phyloP scores from a whole-genome alignment of 2,888 invertebrate species.

The Emmelina monodactyla region DNA sequence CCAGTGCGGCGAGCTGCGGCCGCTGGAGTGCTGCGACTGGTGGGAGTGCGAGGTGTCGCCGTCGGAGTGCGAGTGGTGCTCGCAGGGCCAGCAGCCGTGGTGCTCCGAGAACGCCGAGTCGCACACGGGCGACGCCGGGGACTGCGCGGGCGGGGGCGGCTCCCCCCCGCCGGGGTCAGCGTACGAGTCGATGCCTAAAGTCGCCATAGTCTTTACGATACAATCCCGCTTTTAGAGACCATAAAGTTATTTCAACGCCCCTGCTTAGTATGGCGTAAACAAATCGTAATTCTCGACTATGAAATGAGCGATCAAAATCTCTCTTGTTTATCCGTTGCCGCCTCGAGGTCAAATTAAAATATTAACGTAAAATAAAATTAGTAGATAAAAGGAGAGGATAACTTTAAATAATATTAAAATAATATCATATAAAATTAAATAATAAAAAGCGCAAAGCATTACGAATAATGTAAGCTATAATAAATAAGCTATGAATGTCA shows the following conservation, averaged over 20 bases:
- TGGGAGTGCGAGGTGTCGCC: constrained; percentile 36
- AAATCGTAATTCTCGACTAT: constrained; percentile 12
- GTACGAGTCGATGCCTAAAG: constrained; percentile 56
- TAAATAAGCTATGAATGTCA: constrained; percentile 63
- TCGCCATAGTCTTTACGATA: background rate
- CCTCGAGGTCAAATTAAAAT: constrained; percentile 26
- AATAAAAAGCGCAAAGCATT: constrained; percentile 57
- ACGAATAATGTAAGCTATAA: constrained; percentile 46
- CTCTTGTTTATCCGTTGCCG: no score
- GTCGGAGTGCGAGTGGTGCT: constrained; percentile 35
- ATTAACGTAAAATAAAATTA: background rate
- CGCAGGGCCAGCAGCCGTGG: constrained; percentile 57
- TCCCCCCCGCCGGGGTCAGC: constrained; percentile 56
- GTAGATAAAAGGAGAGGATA: constrained; percentile 25
- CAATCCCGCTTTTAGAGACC: constrained; percentile 11
- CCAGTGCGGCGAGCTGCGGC: constrained; percentile 49
- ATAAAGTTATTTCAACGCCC: constrained; percentile 25
- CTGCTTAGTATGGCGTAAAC: constrained; percentile 12
- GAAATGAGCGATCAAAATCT: constrained; percentile 21
- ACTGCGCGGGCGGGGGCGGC: constrained; percentile 54
- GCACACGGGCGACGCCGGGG: constrained; percentile 56
- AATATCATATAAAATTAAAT: constrained; percentile 38
- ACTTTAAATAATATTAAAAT: constrained; percentile 34
- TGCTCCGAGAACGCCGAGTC: constrained; percentile 61
- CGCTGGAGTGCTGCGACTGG: constrained; percentile 46